phyloP scores from a whole-genome alignment of 2,888 invertebrate species.

The Oscheius onirici region DNA sequence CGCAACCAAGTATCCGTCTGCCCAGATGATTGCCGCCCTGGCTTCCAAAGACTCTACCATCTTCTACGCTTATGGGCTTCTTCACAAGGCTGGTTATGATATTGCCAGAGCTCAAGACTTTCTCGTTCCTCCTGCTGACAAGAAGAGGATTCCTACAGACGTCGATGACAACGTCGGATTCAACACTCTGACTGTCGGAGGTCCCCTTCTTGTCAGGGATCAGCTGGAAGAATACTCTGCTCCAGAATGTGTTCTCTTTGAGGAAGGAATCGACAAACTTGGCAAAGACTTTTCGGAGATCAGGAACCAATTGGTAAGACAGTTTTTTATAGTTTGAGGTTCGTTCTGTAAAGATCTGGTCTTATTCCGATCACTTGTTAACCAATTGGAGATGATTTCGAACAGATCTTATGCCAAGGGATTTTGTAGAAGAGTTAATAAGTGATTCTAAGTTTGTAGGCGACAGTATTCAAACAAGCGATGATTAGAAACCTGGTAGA shows the following conservation, averaged over 20 bases:
- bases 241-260: slow-evolving; percentile 97
- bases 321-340: no score
- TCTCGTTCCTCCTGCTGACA: slow-evolving; percentile 73
- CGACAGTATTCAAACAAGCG: no score
- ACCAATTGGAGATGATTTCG: no score
- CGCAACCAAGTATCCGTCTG: slow-evolving; percentile 95
- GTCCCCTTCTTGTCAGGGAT: slow-evolving; percentile 78
- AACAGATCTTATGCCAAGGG: no score
- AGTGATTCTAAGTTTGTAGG: no score
- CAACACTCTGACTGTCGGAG: slow-evolving; percentile 69
- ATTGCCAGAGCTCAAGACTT: slow-evolving; percentile 78
- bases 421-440: no score
- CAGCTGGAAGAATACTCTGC: slow-evolving; percentile 99
- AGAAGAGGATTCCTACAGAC: slow-evolving; percentile 71
- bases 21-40: slow-evolving; percentile 99
- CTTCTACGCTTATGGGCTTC: slow-evolving; percentile 98
- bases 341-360: no score
- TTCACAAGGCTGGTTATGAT: slow-evolving; percentile 91
- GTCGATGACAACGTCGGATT: slow-evolving; percentile 66
- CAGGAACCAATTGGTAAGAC: slow-evolving; percentile 93
- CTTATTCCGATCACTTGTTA: no score
- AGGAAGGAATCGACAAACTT: slow-evolving; percentile 91
- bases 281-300: slow-evolving; percentile 99
- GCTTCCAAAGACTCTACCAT: slow-evolving; percentile 97
- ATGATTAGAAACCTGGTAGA: no score